Conservation (phyloP, 2,888 invertebrate genomes). For the Pristionchus maxplancki region DNA sequence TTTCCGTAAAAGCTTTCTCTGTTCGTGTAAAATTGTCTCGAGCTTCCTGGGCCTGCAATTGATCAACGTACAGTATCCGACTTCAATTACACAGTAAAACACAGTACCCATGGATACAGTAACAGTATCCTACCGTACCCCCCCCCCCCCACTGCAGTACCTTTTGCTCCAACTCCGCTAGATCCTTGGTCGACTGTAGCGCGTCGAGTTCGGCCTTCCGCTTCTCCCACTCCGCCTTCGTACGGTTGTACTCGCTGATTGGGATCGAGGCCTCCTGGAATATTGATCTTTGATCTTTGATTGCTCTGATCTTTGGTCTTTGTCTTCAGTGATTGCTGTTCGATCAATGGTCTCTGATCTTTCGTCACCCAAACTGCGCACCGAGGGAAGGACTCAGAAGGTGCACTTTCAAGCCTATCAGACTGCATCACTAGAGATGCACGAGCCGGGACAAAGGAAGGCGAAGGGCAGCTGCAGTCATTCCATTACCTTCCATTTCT, state of each 20-base stretch:
- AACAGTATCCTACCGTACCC: background rate
- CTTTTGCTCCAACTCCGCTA: background rate
- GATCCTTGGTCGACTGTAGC: background rate
- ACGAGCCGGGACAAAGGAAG: too few relatives aligned
- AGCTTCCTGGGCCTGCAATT: background rate
- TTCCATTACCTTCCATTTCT: too few relatives aligned
- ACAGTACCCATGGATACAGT: background rate
- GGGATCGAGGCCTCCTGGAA: background rate
- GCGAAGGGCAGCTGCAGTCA: too few relatives aligned
- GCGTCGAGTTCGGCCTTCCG: background rate
- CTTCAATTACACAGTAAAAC: background rate
- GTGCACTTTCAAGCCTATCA: too few relatives aligned
- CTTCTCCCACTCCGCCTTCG: background rate
- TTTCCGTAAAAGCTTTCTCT: background rate
- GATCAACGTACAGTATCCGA: background rate
- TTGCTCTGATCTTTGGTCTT: too few relatives aligned
- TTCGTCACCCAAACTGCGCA: too few relatives aligned
- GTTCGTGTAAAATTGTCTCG: background rate
- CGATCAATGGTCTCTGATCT: too few relatives aligned
- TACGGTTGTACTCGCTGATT: background rate
- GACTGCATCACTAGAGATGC: too few relatives aligned
- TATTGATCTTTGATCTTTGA: background rate
- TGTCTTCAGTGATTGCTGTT: too few relatives aligned
- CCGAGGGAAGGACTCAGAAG: too few relatives aligned
- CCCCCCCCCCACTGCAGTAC: background rate